A percentile compares a stretch with the other conserved stretches of the same genome.
Evolutionary conservation across 2,113 vertebrate genomes (phyloP).

Genomic region (Hydropotes inermis): DNA sequence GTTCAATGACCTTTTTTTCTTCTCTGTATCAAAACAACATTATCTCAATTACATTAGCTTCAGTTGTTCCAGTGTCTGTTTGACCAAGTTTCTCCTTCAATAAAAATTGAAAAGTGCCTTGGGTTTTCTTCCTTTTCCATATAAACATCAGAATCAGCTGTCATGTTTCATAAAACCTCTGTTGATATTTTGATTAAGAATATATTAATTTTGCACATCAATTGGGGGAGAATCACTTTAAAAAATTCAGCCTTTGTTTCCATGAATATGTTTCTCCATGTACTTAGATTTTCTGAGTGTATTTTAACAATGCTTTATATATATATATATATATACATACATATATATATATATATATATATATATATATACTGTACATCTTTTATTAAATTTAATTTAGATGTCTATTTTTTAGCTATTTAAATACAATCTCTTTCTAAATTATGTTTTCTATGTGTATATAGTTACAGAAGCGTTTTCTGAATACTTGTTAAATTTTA

Average conservation of each 20-base stretch:
- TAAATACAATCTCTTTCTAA: background rate
- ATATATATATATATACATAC: too few relatives aligned
- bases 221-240: background rate
- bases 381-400: constrained; percentile 15
- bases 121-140: background rate
- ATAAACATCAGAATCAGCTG: background rate
- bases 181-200: background rate
- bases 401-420: background rate
- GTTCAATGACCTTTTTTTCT: background rate
- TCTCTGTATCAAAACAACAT: background rate
- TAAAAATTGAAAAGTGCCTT: background rate
- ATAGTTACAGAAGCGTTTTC: background rate
- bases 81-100: background rate
- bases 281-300: background rate
- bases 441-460: background rate
- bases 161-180: background rate
- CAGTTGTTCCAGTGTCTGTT: background rate
- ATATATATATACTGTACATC: background rate
- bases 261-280: background rate
- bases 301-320: background rate
- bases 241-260: background rate
- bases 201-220: background rate
- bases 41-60: background rate
- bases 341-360: background rate
- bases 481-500: background rate